Base-by-base conservation (phyloP, 1,140 invertebrate species). In the Pseudachorutes palmiensis region DNA sequence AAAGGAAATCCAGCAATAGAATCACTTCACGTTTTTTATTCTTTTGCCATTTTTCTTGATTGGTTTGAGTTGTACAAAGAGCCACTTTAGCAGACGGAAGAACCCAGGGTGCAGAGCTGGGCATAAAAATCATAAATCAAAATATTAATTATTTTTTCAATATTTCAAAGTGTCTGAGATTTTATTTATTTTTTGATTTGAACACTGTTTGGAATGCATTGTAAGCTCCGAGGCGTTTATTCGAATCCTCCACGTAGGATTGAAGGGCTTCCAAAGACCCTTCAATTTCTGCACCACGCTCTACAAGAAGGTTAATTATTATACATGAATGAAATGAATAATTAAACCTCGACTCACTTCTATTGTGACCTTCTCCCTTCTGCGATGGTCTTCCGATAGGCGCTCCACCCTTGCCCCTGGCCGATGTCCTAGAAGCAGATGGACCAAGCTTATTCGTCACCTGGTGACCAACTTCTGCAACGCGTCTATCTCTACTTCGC, bases 211-310 rank as follows among this genome's bases (percentile, higher is more conserved):
- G 9, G 19, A 9, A 45, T 45, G 9, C 12, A 55, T 55, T 55
- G 24, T 19, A 55, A 22, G 51, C 51, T 55, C 9, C 51, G 9
- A 55, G 24, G 9, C 24, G 12, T 55, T 12, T 14, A 55, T 26
- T 26, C 9, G 51, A 19, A 5, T 24, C 51, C 51, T 55, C 51
- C 9, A 55, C 24, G 24, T 55, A 55, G 24, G 51, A 12, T 22
- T 55, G 51, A 9, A 55, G 24, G 9, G 51, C 51, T 55, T 55
- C 51, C 51, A 55, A 26, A 5, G 51, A 55, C 5, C 51, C 51
- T 55, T 55, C 51, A 55, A 55, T 14, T 19, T 55, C 12, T 55
- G 51, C 24, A 19, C 19, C 51, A 12, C 9, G 9, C 12, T 22
- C 24, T 14, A 55, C 9, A 14, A 14, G 51, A 14, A 55, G 14